These are phyloP conservation scores for Notamacropus eugenii DNA, from an alignment of 2,797 vertebrate species.

Conservation along the genomic window DNA sequence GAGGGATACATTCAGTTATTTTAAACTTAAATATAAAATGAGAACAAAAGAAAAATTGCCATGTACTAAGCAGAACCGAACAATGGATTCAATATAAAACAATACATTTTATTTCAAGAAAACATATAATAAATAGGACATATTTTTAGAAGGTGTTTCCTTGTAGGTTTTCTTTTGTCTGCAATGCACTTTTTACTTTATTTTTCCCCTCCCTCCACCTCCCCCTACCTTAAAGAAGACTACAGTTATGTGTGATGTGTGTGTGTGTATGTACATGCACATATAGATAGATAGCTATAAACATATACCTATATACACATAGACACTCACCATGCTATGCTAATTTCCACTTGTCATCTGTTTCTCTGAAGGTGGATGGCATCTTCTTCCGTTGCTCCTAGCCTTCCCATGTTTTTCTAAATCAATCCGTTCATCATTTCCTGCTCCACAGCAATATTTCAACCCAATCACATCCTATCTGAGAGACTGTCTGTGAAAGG, in stretches of 20 bases:
- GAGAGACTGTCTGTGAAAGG: not conserved
- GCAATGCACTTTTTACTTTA: not conserved
- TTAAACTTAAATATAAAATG: no score
- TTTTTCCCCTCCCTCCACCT: not conserved
- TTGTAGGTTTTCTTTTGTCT: not conserved
- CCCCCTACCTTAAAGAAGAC: not conserved
- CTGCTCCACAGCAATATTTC: not conserved
- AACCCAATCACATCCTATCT: not conserved
- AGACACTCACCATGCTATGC: not conserved
- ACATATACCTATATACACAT: not conserved
- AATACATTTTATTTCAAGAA: no score
- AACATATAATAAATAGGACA: no score
- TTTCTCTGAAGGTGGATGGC: not conserved
- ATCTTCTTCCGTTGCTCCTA: not conserved
- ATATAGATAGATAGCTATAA: no score
- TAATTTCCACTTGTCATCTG: not conserved
- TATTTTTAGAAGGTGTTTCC: no score
- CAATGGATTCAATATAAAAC: no score
- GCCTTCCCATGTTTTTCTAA: not conserved
- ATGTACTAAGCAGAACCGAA: no score
- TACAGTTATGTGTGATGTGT: not conserved
- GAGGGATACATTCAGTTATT: no score
- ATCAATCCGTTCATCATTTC: not conserved
- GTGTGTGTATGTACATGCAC: no score
- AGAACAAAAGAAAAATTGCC: no score